Conservation (phyloP, 2,888 invertebrate species). For the Drosophila demipolita region DNA sequence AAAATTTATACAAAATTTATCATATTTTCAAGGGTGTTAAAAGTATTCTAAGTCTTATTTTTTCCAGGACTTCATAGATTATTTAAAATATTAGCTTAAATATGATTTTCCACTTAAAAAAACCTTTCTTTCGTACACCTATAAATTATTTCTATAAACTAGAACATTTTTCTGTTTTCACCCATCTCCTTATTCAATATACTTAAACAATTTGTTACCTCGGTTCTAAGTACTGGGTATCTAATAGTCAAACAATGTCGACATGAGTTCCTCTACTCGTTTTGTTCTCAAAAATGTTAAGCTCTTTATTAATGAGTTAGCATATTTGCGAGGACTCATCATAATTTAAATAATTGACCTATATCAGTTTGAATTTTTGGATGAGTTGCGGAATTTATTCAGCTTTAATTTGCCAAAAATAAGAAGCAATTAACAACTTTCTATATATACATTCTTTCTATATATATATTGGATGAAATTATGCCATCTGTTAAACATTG, state of each 20-base stretch:
- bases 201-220: background rate
- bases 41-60: background rate
- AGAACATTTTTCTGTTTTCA: background rate
- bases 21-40: background rate
- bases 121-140: no score
- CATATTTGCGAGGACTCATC: slow-evolving; percentile 6
- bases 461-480: slow-evolving; percentile 19
- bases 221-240: background rate
- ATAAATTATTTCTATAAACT: background rate
- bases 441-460: slow-evolving; percentile 39
- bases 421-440: slow-evolving; percentile 12
- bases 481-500: slow-evolving; percentile 31
- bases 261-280: background rate
- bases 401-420: slow-evolving; percentile 18
- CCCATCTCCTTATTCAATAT: background rate
- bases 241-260: background rate
- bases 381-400: slow-evolving; percentile 24
- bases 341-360: slow-evolving; percentile 10
- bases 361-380: slow-evolving; percentile 8
- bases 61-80: background rate
- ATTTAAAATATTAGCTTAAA: no score
- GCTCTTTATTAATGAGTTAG: background rate
- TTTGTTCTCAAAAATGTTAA: background rate
- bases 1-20: rapidly evolving
- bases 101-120: no score